Base-by-base conservation (phyloP, 2,888 invertebrate species). In the Limnephilus rhombicus region DNA sequence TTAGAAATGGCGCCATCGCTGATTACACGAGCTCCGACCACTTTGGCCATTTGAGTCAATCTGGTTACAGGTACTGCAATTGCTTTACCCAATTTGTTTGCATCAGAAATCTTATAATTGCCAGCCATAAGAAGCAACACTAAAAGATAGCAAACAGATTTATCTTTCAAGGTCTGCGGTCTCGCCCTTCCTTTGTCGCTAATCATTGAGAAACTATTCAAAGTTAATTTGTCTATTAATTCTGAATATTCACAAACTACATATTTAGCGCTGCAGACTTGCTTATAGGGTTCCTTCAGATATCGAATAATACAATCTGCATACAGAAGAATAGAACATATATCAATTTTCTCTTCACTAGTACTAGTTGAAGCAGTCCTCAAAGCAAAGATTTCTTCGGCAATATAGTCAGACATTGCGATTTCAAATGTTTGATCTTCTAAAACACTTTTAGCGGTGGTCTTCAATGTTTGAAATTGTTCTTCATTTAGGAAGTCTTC, bases 401-500 rank as follows among this genome's bases (percentile, higher is more conserved):
- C 68, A 29, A 93, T 92, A 91, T 91, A 93, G 18, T 93, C 92
- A 9, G 92, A 91, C 15, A 92, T 41, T 53, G 83, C 90, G 18
- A 92, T 87, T 91, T 94, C 93, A 4, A 89, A 7, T 45, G 93
- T 80, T 53, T 94, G 93, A 80, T 89, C 81, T 83, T 94, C 94
- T 9, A 94, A 49, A 49, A 94, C 92, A 91, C 94, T 92, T 80
- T 93, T 90, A 4, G 94, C 94, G 37, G 87, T 92, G 4, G 94
- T 93, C 31, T 94, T 94, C 7, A 95, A 90, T 0, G 94, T 94
- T 92, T 94, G 93, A 45, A 95, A 92, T 93, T 94, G 94, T 82
- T 94, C 93, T 80, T 94, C 93, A 3, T 95, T 94, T 89, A 95
- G 93, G 91, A 95, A 95, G 90, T 95, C 95, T 88, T 95, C 92